These are phyloP conservation scores for Xestia xanthographa DNA, from an alignment of 2,888 invertebrate species.

Conservation along the genomic window DNA sequence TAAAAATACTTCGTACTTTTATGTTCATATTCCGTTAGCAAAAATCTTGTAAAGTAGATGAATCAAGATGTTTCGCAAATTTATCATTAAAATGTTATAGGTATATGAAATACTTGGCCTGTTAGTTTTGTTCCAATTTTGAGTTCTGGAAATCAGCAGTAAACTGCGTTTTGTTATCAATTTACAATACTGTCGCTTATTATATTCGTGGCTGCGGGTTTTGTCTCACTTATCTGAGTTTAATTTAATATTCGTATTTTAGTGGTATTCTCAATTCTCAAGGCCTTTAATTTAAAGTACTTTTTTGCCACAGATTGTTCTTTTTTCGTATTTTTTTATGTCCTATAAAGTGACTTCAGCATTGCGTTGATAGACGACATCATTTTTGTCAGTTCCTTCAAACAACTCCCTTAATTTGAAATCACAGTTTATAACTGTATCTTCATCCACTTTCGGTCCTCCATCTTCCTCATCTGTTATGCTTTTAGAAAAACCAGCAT, in stretches of 20 bases:
- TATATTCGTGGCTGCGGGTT: background rate
- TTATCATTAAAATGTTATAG: background rate
- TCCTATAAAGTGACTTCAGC: background rate
- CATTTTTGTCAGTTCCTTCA: background rate
- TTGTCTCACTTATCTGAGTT: background rate
- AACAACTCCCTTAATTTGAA: background rate
- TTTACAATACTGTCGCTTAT: background rate
- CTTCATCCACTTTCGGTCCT: background rate
- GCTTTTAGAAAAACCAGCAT: background rate
- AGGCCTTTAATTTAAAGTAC: background rate
- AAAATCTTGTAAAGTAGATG: background rate
- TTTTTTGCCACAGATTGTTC: background rate
- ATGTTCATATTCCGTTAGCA: too few species aligned
- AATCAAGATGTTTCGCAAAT: background rate
- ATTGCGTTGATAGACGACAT: background rate
- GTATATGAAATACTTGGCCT: background rate
- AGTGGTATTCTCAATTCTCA: background rate
- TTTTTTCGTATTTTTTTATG: too few species aligned
- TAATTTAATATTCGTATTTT: background rate
- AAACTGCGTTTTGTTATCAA: background rate
- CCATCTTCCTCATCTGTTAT: background rate
- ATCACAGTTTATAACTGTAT: constrained; percentile 14
- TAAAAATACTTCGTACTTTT: background rate
- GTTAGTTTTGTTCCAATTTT: background rate
- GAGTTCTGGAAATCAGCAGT: background rate